Conservation (phyloP, 2,113 vertebrate species). For the Coturnix japonica region DNA sequence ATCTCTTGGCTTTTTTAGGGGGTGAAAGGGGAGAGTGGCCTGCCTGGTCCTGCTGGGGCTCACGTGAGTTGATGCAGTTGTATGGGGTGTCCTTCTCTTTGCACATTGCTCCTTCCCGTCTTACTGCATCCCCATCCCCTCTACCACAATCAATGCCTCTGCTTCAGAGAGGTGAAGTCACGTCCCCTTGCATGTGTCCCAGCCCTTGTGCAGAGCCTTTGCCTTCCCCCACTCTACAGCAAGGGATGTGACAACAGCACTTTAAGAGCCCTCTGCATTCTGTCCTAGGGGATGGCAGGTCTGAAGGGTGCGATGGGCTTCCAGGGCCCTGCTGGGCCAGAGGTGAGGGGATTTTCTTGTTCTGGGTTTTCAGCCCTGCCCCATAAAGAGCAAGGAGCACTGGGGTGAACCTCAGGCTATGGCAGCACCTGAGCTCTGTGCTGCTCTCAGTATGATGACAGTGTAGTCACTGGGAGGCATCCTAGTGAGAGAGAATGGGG, state of each 20-base stretch:
- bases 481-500: background rate
- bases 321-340: conserved; percentile 79
- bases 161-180: accelerated
- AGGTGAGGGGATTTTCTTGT: conserved; percentile 74
- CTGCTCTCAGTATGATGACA: background rate
- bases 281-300: conserved; percentile 80
- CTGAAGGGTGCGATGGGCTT: conserved; percentile 77
- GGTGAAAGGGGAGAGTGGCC: conserved; percentile 76
- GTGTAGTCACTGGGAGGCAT: background rate
- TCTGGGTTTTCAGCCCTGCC: background rate
- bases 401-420: background rate
- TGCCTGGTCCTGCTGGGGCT: conserved; percentile 75
- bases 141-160: background rate
- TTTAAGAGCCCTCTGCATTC: background rate
- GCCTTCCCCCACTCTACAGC: background rate
- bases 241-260: background rate
- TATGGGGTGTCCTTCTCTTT: accelerated
- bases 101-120: background rate
- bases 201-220: background rate
- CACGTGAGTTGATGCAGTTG: conserved; percentile 74
- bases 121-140: background rate
- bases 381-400: accelerated
- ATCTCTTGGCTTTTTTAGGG: conserved; percentile 77
- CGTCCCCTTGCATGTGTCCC: accelerated
- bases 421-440: background rate